Conservation (phyloP, 2,113 vertebrate species). For the Micromys minutus region DNA sequence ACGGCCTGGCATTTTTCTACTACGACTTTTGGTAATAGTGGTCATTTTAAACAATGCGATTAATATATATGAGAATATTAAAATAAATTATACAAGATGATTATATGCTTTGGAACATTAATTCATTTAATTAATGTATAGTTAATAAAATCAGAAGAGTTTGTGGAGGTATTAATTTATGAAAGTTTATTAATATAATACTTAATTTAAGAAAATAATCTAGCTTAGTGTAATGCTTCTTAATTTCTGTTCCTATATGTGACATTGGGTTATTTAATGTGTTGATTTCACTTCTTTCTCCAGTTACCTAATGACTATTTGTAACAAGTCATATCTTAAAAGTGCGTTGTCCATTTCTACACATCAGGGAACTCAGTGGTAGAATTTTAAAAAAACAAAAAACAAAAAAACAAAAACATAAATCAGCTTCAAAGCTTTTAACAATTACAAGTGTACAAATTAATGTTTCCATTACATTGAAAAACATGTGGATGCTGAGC, state of each 20-base stretch:
- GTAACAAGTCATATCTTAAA: slow-evolving; percentile 45
- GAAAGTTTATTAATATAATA: background rate
- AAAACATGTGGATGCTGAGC: background rate
- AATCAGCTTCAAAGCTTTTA: background rate
- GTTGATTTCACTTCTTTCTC: slow-evolving; percentile 35
- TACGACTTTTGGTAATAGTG: slow-evolving; percentile 6
- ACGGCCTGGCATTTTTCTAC: background rate
- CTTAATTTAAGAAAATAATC: background rate
- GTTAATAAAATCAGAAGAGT: background rate
- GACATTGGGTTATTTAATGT: background rate
- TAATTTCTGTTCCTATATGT: slow-evolving; percentile 1
- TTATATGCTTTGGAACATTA: background rate
- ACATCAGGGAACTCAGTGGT: background rate
- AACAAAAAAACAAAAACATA: background rate
- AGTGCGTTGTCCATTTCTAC: slow-evolving; percentile 1
- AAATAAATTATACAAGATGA: slow-evolving; percentile 20
- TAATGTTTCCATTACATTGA: background rate
- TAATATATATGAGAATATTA: background rate
- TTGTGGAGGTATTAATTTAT: background rate
- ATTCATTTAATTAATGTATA: too few species aligned
- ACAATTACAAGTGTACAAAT: background rate
- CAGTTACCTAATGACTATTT: slow-evolving; percentile 16
- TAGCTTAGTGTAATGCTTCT: slow-evolving; percentile 22
- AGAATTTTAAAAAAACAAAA: background rate
- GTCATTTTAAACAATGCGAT: background rate